Evolutionary conservation across 1,140 invertebrate species (phyloP).

Genomic region (Ctenoplectra terminalis): DNA sequence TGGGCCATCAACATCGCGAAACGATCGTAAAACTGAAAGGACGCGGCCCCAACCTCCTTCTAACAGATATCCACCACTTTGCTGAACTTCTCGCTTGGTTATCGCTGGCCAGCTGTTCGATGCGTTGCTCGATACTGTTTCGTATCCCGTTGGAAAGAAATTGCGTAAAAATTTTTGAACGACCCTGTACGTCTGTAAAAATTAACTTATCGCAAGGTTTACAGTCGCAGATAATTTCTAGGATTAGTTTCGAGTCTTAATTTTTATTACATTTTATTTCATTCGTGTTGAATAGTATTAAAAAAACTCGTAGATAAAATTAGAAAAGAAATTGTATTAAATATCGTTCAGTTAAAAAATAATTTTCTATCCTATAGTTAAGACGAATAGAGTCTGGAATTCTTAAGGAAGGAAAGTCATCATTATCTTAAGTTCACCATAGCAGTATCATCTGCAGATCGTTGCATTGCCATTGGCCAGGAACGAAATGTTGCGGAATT

Average conservation of each 20-base stretch:
- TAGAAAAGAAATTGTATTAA: neutral
- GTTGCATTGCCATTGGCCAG: constrained; percentile 11
- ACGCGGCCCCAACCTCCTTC: constrained; percentile 28
- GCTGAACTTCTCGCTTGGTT: neutral
- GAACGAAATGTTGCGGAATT: constrained; percentile 15
- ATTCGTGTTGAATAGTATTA: too few species aligned
- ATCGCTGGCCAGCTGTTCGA: constrained; percentile 2
- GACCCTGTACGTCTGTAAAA: neutral
- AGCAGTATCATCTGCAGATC: neutral
- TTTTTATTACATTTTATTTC: too few species aligned
- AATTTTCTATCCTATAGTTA: neutral
- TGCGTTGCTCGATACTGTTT: constrained; percentile 4
- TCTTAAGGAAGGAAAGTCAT: neutral
- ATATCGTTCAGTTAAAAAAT: neutral
- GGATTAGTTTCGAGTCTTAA: neutral
- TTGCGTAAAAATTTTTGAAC: neutral
- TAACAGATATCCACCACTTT: constrained; percentile 37
- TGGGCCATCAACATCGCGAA: constrained; percentile 35
- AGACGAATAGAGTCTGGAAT: neutral
- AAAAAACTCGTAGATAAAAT: too few species aligned
- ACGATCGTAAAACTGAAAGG: constrained; percentile 46
- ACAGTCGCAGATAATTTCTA: neutral
- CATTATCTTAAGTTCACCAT: neutral
- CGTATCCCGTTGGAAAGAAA: constrained; percentile 1
- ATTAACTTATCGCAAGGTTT: neutral